Evolutionary conservation across 2,888 invertebrate genomes (phyloP), one percentile per base, ranked within the genome.

Genomic region (Orgyia antiqua): DNA sequence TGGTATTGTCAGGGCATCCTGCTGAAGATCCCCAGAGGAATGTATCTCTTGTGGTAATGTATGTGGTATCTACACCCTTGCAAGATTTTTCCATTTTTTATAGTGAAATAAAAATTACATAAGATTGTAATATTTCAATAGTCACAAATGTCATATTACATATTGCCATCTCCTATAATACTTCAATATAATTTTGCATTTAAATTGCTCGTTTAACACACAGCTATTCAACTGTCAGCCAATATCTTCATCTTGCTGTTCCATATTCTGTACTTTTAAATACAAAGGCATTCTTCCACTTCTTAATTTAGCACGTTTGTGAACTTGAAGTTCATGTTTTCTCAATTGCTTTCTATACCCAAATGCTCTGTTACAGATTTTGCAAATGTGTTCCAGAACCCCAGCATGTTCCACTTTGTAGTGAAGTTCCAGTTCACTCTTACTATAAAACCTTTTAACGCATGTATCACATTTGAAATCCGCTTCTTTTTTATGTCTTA

Each of bases 261-360:
- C 54, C 51, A 69, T 65, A 27, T 41, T 54, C 28, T 77, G 68
- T 0, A 74, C 51, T 44, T 73, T 70, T 21, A 83, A 61, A 50
- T 84, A 84, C 26, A 82, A 34, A 1, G 86, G 86, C 54, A 65
- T 66, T 39, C 76, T 58, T 0, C 86, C 84, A 42, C 66, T 66
- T 32, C 52, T 64, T 1, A 77, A 34, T 38, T 86, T 86, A 13
- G 72, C 66, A 31, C 84, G 59, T 30, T 86, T 83, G 42, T 86
- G 86, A 0, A 83, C 83, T 39, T 67, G 76, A 0, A 71, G 38
- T 31, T 83, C 76, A 51, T 86, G 86, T 49, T 78, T 82, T 77
- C 77, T 79, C 79, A 84, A 70, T 42, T 79, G 80, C 37, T 78
- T 83, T 5, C 78, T 52, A 34, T 78, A 76, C 2, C 82, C 82